These are phyloP conservation scores for Osmerus eperlanus DNA, from an alignment of 2,113 vertebrate genomes.

Conservation along the genomic window DNA sequence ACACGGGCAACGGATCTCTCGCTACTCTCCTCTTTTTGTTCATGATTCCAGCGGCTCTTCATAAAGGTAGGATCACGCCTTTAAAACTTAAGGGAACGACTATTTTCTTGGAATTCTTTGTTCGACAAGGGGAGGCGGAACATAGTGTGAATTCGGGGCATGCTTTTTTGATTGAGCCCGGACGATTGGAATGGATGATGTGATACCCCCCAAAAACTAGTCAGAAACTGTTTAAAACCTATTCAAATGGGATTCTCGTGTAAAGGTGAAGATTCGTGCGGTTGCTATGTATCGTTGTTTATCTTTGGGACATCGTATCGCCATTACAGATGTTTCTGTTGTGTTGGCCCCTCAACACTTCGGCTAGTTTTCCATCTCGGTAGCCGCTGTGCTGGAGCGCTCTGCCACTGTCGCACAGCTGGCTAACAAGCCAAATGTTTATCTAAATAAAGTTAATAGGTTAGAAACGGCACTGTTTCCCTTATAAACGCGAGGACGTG, in stretches of 20 bases:
- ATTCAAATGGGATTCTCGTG: neutral
- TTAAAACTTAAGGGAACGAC: neutral
- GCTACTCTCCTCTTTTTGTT: conserved; percentile 78
- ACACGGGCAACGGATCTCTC: conserved; percentile 77
- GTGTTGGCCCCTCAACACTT: conserved; percentile 36
- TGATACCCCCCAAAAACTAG: neutral
- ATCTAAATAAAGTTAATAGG: neutral
- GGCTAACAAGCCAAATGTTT: conserved; percentile 32
- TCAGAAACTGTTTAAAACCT: neutral
- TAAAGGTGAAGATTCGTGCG: neutral
- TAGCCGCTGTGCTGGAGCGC: conserved; percentile 5
- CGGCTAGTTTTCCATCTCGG: conserved; percentile 23
- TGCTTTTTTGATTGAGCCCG: neutral
- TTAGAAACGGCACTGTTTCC: too few species aligned
- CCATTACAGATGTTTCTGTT: conserved; percentile 19
- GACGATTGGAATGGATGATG: conserved; percentile 22
- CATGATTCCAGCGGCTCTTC: conserved; percentile 77
- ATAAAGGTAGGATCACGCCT: conserved; percentile 75
- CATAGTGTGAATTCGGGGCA: neutral
- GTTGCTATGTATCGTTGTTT: too few species aligned
- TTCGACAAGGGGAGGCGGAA: neutral
- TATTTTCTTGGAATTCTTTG: neutral
- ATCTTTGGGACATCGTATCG: neutral
- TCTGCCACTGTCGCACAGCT: conserved; percentile 14
- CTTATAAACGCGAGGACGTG: too few species aligned